Conservation (phyloP, 2,888 invertebrate genomes). For the Gastrophysa polygoni region DNA sequence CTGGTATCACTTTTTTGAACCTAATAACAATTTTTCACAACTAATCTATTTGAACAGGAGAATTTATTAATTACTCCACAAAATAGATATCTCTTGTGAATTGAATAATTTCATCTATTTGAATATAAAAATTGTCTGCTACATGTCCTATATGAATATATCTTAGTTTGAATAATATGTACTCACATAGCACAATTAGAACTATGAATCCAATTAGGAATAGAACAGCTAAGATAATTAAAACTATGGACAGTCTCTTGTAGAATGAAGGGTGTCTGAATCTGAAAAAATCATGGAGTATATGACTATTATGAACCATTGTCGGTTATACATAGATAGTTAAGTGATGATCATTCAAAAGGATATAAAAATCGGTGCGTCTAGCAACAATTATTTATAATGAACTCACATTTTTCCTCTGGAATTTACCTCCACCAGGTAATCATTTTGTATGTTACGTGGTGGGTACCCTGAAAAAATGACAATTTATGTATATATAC, state of each 20-base stretch:
- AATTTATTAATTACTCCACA: too few species aligned
- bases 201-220: constrained; percentile 41
- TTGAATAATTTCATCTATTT: too few species aligned
- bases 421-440: constrained; percentile 50
- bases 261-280: constrained; percentile 68
- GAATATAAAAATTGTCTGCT: too few species aligned
- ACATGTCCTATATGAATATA: too few species aligned
- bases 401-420: constrained; percentile 44
- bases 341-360: too few species aligned
- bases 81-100: too few species aligned
- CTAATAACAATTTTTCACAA: too few species aligned
- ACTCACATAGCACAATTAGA: constrained; percentile 45
- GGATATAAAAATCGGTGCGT: too few species aligned
- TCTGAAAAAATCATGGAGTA: constrained; percentile 57
- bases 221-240: constrained; percentile 61
- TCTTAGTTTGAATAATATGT: too few species aligned
- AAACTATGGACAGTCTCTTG: constrained; percentile 60
- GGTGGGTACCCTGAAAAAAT: constrained; percentile 45
- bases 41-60: too few species aligned
- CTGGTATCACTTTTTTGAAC: too few species aligned
- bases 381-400: not conserved
- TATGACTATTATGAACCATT: not conserved
- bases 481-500: too few species aligned
- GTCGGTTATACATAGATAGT: not conserved
- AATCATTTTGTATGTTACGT: constrained; percentile 52